Conservation (phyloP, 2,113 vertebrate species). For the Dascyllus trimaculatus region DNA sequence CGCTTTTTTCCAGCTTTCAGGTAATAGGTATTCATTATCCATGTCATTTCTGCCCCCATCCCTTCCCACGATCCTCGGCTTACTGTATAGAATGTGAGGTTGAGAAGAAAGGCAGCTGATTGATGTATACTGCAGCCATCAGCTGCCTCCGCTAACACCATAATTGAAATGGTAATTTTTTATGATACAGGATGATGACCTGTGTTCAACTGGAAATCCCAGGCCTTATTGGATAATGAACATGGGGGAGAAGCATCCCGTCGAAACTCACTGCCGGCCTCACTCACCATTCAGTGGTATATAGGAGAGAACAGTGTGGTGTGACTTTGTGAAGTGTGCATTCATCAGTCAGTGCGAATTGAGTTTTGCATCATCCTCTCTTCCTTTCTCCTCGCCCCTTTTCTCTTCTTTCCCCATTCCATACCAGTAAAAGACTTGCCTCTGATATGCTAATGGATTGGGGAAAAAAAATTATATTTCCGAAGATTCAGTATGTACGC, state of each 20-base stretch:
- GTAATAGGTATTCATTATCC: slow-evolving; percentile 36
- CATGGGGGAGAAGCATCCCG: slow-evolving; percentile 8
- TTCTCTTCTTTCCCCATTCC: slow-evolving; percentile 3
- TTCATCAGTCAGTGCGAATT: background rate
- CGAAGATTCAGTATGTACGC: slow-evolving; percentile 11
- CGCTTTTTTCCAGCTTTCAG: slow-evolving; percentile 6
- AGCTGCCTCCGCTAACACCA: slow-evolving; percentile 28
- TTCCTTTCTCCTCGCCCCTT: background rate
- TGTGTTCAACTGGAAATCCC: slow-evolving; percentile 48
- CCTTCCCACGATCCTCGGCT: slow-evolving; percentile 12
- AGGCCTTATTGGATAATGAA: slow-evolving; percentile 50
- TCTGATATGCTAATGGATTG: slow-evolving; percentile 45
- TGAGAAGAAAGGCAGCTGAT: slow-evolving; percentile 30
- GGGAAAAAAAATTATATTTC: slow-evolving; percentile 3
- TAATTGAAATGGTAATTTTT: slow-evolving; percentile 77
- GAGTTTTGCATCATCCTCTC: background rate
- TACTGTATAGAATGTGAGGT: slow-evolving; percentile 13
- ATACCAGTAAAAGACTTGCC: slow-evolving; percentile 14
- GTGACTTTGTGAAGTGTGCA: background rate
- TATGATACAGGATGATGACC: slow-evolving; percentile 48
- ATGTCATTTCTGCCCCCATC: slow-evolving; percentile 14
- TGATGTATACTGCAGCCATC: slow-evolving; percentile 26
- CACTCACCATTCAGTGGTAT: background rate
- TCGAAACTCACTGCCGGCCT: background rate
- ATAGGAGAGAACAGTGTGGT: background rate